Conservation (phyloP, 2,888 invertebrate genomes). For the Chelonus formosanus region DNA sequence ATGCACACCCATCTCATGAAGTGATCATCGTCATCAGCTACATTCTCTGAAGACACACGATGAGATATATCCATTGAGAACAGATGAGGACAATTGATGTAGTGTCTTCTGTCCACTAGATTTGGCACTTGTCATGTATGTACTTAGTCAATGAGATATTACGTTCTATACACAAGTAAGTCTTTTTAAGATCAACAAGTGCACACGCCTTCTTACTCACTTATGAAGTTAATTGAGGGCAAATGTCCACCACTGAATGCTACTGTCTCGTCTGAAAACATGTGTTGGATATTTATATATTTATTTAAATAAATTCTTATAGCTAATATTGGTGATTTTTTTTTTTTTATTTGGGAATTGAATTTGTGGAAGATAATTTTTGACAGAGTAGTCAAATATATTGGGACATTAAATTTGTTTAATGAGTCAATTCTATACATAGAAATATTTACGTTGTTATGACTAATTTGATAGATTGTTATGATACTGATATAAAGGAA, state of each 20-base stretch:
- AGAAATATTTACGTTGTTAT: no score
- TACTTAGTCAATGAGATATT: constrained; percentile 40
- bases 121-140: constrained; percentile 44
- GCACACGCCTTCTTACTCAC: constrained; percentile 65
- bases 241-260: constrained; percentile 57
- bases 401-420: no score
- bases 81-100: constrained; percentile 1
- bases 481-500: no score
- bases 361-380: no score
- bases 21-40: constrained; percentile 2
- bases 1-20: constrained; percentile 11
- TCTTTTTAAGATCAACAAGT: constrained; percentile 45
- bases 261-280: constrained; percentile 63
- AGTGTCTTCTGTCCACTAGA: constrained; percentile 30
- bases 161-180: constrained; percentile 28
- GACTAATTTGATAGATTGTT: no score
- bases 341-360: no score
- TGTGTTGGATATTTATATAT: constrained; percentile 32
- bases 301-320: no score
- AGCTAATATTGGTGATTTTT: no score
- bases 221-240: constrained; percentile 66
- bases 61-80: not conserved
- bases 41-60: constrained; percentile 6
- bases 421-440: no score
- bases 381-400: no score